Evolutionary conservation across 2,797 vertebrate genomes (phyloP).

Genomic region (Sebastes cheni): DNA sequence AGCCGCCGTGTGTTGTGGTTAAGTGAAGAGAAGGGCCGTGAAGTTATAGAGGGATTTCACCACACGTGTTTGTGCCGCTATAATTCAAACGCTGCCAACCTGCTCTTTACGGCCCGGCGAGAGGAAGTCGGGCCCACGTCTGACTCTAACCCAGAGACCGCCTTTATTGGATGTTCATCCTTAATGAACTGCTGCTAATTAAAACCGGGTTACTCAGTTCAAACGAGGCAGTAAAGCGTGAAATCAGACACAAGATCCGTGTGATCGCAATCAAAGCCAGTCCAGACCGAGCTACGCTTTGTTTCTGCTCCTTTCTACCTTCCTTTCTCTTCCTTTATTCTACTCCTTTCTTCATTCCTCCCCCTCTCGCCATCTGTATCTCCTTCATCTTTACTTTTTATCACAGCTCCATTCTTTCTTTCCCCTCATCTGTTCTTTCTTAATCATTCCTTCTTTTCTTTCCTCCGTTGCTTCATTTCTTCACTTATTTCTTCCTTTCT

Average conservation of each 20-base stretch:
- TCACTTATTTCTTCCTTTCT: no score
- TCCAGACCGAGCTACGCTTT: background rate
- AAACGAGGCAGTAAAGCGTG: constrained; percentile 51
- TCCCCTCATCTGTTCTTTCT: background rate
- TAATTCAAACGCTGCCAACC: constrained; percentile 21
- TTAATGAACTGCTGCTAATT: constrained; percentile 55
- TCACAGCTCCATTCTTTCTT: background rate
- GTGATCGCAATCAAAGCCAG: constrained; percentile 5
- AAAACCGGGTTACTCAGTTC: constrained; percentile 46
- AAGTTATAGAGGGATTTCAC: constrained; percentile 30
- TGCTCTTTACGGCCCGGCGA: constrained; percentile 19
- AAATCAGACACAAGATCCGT: constrained; percentile 37
- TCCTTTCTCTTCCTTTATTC: background rate
- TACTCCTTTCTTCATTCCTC: background rate
- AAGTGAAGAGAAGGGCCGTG: constrained; percentile 15
- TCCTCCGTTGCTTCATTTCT: background rate
- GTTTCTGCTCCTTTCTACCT: background rate
- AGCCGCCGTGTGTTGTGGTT: constrained; percentile 39
- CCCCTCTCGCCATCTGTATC: background rate
- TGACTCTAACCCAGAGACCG: constrained; percentile 6
- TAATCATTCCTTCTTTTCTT: background rate
- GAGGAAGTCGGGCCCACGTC: constrained; percentile 41
- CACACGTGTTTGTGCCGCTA: constrained; percentile 28
- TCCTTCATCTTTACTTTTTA: background rate
- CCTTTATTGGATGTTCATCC: constrained; percentile 48